Base-by-base conservation (phyloP, 2,888 invertebrate genomes). In the Phortica okadai region DNA sequence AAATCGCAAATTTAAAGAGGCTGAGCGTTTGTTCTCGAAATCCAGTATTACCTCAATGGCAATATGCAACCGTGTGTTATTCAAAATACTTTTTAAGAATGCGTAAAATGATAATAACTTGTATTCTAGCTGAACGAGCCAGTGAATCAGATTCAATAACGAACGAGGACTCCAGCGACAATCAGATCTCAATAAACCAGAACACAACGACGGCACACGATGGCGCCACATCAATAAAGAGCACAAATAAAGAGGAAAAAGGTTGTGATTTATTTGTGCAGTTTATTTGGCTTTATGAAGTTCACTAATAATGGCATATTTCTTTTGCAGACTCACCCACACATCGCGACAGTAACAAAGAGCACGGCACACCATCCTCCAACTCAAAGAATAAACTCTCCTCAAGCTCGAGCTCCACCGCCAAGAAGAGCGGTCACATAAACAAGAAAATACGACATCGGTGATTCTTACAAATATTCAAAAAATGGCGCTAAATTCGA, bases 1-100 rank as follows among this genome's bases (percentile, higher is more conserved):
- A 75, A 98, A 98, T 92, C 93, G 98, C 84, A 99, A 99, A 91
- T 98, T 98, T 88, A 98, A 99, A 92, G 98, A 99, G 92, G 98
- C 98, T 10, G 99, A 99, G 91, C 93, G 99, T 88, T 92, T 99
- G 10, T 99, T 99, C 92, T 98, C 98, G 0, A 98, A 98, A 92
- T 99, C 99, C 7, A 99, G 99, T 44, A 99, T 99, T 82, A 99
- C 99, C 14, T 98, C 98, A 16, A 97, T 97, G 95, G 97, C 97
- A 80, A 97, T 97, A 83, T 89, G 90, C 74, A 96, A 96, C 93
- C 95, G 96, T 96, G 93, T 94, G 95, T 93, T 33, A 33, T 33
- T 33, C 1, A 33, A 33, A 33, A 33, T 33, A 33, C 33, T 33
- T 33, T 33, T 33, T 33, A 33, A 3, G 3, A 33, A 33, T 33